Evolutionary conservation across 2,888 invertebrate genomes (phyloP).

Genomic region (Furcula furcula): DNA sequence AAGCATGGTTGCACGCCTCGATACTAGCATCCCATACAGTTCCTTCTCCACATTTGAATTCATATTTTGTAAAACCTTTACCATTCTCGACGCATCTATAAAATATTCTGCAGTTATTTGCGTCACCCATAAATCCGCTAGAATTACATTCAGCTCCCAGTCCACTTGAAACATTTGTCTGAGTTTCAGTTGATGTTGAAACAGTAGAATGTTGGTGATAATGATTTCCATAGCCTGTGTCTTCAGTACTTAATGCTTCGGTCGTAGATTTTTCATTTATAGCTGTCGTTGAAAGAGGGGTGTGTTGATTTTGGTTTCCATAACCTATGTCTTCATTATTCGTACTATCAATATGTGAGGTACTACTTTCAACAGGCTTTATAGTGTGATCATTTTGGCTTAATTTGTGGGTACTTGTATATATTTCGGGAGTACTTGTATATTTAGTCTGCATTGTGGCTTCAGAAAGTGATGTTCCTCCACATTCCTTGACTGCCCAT

Average conservation of each 20-base stretch:
- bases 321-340: conserved; percentile 35
- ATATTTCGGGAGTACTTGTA: conserved; percentile 16
- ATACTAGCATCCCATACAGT: conserved; percentile 83
- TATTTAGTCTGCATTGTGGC: conserved; percentile 14
- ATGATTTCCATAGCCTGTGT: conserved; percentile 13
- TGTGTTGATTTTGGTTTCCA: conserved; percentile 25
- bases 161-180: conserved; percentile 4
- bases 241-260: conserved; percentile 5
- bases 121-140: conserved; percentile 82
- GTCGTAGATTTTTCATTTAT: conserved; percentile 19
- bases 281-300: conserved; percentile 14
- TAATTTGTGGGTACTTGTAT: conserved; percentile 19
- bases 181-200: conserved; percentile 8
- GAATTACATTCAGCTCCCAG: conserved; percentile 48
- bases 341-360: conserved; percentile 13
- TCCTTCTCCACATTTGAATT: conserved; percentile 85
- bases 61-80: conserved; percentile 81
- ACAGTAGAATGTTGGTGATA: conserved; percentile 6
- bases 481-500: conserved; percentile 62
- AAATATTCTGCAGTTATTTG: conserved; percentile 83
- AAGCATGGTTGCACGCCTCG: conserved; percentile 81
- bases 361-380: conserved; percentile 17
- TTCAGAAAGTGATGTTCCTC: conserved; percentile 22
- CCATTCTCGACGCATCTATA: conserved; percentile 85
- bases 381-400: conserved; percentile 24